A percentile compares a stretch with the other conserved stretches of the same genome.
These are phyloP conservation scores for Hydriomena furcata DNA, from an alignment of 2,888 invertebrate genomes.

Conservation along the genomic window DNA sequence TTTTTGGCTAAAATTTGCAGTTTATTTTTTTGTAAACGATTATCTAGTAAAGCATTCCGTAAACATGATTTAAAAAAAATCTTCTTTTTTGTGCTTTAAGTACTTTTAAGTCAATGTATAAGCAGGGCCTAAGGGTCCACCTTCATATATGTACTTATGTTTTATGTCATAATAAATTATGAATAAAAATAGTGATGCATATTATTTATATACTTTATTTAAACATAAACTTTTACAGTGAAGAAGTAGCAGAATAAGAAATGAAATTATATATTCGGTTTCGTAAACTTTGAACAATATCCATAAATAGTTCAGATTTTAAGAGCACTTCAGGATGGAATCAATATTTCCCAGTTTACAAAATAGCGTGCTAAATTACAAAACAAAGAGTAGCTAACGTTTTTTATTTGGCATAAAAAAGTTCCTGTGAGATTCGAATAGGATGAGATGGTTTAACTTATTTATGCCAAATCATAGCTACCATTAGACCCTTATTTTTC, in stretches of 20 bases:
- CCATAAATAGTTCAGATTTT: constrained; percentile 72
- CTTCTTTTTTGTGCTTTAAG: no score
- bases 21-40: no score
- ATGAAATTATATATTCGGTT: constrained; percentile 45
- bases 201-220: constrained; percentile 53
- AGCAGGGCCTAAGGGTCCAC: no score
- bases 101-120: no score
- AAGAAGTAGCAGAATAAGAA: constrained; percentile 59
- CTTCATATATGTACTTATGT: background rate
- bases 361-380: constrained; percentile 59
- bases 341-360: constrained; percentile 71
- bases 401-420: constrained; percentile 57
- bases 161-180: background rate
- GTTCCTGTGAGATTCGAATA: constrained; percentile 45
- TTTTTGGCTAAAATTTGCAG: no score
- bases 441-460: constrained; percentile 36
- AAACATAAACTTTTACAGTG: constrained; percentile 71
- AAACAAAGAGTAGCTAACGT: constrained; percentile 56
- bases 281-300: constrained; percentile 60
- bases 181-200: constrained; percentile 30
- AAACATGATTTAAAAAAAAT: no score
- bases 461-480: constrained; percentile 69
- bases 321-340: constrained; percentile 83
- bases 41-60: no score
- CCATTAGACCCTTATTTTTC: constrained; percentile 75